A percentile compares a stretch with the other conserved stretches of the same genome.
Conservation (phyloP, 1,140 invertebrate genomes). For the Ceratosolen solmsi region DNA sequence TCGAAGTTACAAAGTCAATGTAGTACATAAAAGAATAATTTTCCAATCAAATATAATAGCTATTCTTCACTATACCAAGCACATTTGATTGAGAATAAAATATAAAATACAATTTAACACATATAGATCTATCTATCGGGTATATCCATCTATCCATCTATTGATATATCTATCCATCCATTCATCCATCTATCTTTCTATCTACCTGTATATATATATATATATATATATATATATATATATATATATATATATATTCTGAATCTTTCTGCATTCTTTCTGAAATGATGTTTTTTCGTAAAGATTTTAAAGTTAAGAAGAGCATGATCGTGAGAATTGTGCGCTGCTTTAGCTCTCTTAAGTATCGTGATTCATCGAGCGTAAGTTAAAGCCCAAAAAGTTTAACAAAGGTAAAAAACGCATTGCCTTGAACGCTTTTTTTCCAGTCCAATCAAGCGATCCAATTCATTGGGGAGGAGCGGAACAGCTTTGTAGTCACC, state of each 20-base stretch:
- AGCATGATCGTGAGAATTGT: neutral
- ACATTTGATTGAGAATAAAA: neutral
- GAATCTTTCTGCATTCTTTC: neutral
- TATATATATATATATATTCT: no score
- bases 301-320: neutral
- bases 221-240: no score
- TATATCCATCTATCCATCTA: no score
- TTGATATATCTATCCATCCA: no score
- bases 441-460: slow-evolving; percentile 14
- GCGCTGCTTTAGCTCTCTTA: neutral
- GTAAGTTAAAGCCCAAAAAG: neutral
- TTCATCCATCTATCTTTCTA: no score
- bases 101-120: neutral
- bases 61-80: neutral
- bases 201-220: neutral
- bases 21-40: neutral
- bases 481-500: slow-evolving; percentile 2
- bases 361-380: neutral
- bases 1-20: slow-evolving; percentile 33
- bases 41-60: neutral
- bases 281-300: neutral
- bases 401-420: slow-evolving; percentile 4
- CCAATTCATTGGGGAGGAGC: neutral
- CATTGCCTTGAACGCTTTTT: slow-evolving; percentile 23
- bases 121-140: no score